Percentiles rank a stretch among this genome's conserved stretches.
Evolutionary conservation across 2,888 invertebrate genomes (phyloP).

Genomic region (Protophormia terraenovae): DNA sequence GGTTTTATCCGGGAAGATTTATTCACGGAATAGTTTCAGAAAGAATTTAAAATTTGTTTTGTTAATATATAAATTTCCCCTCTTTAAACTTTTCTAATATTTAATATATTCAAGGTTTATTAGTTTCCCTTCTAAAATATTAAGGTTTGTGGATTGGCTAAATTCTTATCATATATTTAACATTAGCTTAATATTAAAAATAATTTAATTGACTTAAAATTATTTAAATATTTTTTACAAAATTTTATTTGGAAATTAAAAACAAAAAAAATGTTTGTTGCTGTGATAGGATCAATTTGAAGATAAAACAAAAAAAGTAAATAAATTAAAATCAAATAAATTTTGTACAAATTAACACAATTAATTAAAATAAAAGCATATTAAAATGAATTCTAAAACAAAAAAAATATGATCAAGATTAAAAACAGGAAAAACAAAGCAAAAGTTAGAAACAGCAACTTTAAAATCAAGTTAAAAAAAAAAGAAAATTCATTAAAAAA

Average conservation of each 20-base stretch:
- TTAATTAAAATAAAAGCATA: slow-evolving; percentile 1
- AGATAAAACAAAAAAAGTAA: slow-evolving; percentile 31
- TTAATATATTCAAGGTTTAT: no score
- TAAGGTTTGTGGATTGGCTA: slow-evolving; percentile 51
- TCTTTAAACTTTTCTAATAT: no score
- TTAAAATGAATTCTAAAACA: not conserved
- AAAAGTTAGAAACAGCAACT: slow-evolving; percentile 49
- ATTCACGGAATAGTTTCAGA: no score
- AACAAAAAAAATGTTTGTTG: slow-evolving; percentile 71
- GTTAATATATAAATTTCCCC: no score
- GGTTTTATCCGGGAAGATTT: no score
- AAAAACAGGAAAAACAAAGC: not conserved
- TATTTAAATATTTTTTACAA: slow-evolving; percentile 33
- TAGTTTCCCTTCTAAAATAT: no score
- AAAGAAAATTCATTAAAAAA: slow-evolving; percentile 39
- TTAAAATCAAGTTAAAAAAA: slow-evolving; percentile 31
- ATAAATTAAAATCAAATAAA: slow-evolving; percentile 64
- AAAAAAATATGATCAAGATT: slow-evolving; percentile 17
- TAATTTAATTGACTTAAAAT: not conserved
- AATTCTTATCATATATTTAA: not conserved
- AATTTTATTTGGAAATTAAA: slow-evolving; percentile 23
- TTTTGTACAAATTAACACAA: slow-evolving; percentile 45
- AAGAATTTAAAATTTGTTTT: no score
- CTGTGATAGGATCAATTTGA: slow-evolving; percentile 73
- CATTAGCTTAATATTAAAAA: slow-evolving; percentile 6